Evolutionary conservation across 2,888 invertebrate genomes (phyloP), one percentile per base, ranked within the genome.

Genomic region (Lithophane leautieri): DNA sequence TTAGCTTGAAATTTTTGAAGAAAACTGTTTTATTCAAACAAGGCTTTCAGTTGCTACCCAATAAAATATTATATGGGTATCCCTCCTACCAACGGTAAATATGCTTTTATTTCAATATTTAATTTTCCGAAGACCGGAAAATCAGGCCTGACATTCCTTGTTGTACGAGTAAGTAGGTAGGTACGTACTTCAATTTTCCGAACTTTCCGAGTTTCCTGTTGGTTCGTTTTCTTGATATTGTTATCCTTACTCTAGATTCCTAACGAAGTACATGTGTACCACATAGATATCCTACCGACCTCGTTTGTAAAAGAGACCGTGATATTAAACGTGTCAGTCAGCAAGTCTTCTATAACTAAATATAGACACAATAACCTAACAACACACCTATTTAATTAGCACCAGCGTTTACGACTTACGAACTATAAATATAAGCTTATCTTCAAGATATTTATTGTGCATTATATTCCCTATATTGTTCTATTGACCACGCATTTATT

Each of bases 361-460:
- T 61, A 72, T 63, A 68, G 71, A 60, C 54, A 68, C 56, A 70
- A 70, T 58, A 60, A 47, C 52, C 50, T 74, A 70, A 70, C 71
- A 82, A 69, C 76, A 82, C 74, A 70, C 34, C 44, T 61, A 61
- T 69, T 69, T 78, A 71, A 84, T 82, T 83, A 79, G 60, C 74
- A 76, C 71, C 61, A 81, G 8, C 14, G 12, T 78, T 78, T 67
- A 85, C 60, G 74, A 82, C 76, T 52, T 69, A 50, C 52, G 44
- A 83, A 40, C 54, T 50, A 76, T 62, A 69, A 74, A 80, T 52
- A 25, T 65, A 50, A 81, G 42, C 60, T 60, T 72, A 58, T 74
- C 52, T 44, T 62, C 50, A 62, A 76, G 25, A 76, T 67, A 82
- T 82, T 67, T 76, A 62, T 50, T 56, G 25, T 78, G 44, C 22